Base-by-base conservation (phyloP, 2,113 vertebrate genomes). In the Danionella cerebrum region DNA sequence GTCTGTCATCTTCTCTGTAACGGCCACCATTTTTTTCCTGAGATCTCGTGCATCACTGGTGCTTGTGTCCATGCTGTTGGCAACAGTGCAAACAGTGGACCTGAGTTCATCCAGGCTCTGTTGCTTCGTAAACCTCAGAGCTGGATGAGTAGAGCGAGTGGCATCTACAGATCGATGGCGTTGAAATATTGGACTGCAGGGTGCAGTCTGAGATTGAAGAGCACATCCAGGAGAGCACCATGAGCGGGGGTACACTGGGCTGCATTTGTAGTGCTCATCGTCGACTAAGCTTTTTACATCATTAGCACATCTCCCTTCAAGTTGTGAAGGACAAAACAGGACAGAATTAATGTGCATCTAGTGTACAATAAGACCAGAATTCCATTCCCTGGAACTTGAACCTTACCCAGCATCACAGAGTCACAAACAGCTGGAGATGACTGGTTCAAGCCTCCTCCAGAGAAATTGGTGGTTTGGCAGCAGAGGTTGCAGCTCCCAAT, bases 321-420 rank as follows among this genome's bases (percentile, higher is more conserved):
- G 14, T 53, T 53, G 5, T 33, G 51, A 53, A 33, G 51, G 1
- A 53, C 10, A 53, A 53, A 53, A 33, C 27, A 53, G 27, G 14
- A 19, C 19, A 33, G 27, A 53, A 9, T 53, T 53, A 53, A 11
- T 31, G 18, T 19, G 33, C 3, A 33, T 11, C 18, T 53, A 53
- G 33, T 31, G 4, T n/a, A 53, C 9, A 53, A 2, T 31, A 53
- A 31, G 27, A 38, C 55, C n/a, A 59, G 29, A 6, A 33, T 5
- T 33, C 10, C 7, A 27, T 2, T 79, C 24, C 19, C 16, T 13
- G 13, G 16, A 16, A 29, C n/a, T 8, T 12, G 22, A 21, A 5
- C 45, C 80, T 84, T 86, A 87, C 86, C 84, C 7, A 67, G 21
- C 10, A 52, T 18, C 16, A 63, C 31, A 4, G 77, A 64, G 7